A percentile compares a stretch with the other conserved stretches of the same genome.
phyloP scores from a whole-genome alignment of 2,113 vertebrate genomes.

The Mormoops blainvillei region DNA sequence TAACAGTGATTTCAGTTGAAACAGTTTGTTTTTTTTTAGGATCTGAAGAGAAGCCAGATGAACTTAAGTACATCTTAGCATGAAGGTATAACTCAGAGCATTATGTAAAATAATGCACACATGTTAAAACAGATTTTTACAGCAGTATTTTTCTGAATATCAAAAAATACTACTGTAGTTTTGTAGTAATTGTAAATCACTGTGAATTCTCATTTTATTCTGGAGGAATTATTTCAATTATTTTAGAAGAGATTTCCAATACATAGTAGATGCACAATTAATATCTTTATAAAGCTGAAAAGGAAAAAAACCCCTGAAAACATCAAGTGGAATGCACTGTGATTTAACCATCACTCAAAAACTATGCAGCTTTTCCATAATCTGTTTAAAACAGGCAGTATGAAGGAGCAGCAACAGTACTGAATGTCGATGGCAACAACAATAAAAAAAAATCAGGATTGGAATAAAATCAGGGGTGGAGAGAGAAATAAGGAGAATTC shows the following conservation, averaged over 20 bases:
- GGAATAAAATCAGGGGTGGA: neutral
- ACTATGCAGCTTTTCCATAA: neutral
- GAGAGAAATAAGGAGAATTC: neutral
- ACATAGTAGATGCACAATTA: neutral
- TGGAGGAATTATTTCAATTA: neutral
- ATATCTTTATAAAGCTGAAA: neutral
- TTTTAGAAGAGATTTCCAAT: neutral
- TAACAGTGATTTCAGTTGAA: neutral
- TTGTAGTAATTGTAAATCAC: neutral
- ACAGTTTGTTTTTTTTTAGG: neutral
- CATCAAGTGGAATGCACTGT: neutral
- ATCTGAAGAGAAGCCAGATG: neutral
- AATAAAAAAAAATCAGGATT: neutral
- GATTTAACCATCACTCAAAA: neutral
- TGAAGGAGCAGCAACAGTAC: neutral
- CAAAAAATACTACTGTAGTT: neutral
- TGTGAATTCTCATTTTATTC: neutral
- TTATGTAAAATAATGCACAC: neutral
- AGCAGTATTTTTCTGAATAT: neutral
- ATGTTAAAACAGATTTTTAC: neutral
- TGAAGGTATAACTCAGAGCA: neutral
- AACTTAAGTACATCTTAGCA: neutral
- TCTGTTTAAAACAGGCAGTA: neutral
- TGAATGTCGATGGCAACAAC: neutral
- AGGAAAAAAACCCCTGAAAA: neutral